Conservation (phyloP, 2,797 vertebrate genomes). For the Oreochromis mossambicus region DNA sequence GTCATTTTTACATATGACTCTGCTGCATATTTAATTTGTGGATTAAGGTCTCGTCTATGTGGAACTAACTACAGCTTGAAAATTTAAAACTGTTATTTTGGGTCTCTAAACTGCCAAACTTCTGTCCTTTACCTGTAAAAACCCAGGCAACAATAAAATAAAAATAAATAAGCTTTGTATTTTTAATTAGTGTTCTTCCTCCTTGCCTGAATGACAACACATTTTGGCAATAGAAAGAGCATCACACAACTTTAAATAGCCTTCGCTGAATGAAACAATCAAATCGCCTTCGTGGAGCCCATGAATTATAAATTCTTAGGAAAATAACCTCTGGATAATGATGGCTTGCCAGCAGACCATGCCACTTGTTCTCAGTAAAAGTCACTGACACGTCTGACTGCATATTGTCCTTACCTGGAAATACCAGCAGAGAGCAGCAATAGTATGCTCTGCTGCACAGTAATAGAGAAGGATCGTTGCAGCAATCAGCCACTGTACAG, state of each 20-base stretch:
- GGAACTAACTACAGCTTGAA: neutral
- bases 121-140: neutral
- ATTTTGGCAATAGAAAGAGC: neutral
- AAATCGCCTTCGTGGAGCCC: neutral
- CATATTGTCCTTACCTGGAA: conserved; percentile 27
- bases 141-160: neutral
- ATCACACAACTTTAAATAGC: neutral
- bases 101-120: neutral
- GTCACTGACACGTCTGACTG: conserved; percentile 11
- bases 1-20: neutral
- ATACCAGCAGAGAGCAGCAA: conserved; percentile 58
- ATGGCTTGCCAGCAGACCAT: neutral
- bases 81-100: neutral
- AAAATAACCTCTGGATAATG: conserved; percentile 1
- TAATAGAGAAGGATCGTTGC: neutral
- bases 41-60: neutral
- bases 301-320: neutral
- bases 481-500: neutral
- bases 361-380: neutral
- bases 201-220: neutral
- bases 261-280: neutral
- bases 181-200: neutral
- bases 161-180: neutral
- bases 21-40: neutral
- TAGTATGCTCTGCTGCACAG: conserved; percentile 8